phyloP scores from a whole-genome alignment of 2,888 invertebrate genomes.

The Acrocyrtus sp. region DNA sequence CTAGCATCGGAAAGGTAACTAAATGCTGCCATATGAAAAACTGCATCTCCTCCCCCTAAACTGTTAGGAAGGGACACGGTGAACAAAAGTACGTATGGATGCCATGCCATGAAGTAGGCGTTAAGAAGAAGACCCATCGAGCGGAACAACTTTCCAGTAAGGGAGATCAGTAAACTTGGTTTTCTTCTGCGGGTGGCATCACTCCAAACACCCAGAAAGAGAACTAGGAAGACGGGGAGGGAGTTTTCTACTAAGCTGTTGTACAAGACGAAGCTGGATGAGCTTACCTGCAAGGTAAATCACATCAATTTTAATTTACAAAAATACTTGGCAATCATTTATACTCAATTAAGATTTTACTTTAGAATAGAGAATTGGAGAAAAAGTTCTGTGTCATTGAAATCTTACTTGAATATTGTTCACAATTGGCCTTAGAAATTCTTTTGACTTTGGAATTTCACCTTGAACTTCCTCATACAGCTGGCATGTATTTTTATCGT shows the following conservation, averaged over 20 bases:
- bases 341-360: no score
- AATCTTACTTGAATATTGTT: constrained; percentile 59
- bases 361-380: neutral
- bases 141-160: constrained; percentile 60
- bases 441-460: constrained; percentile 49
- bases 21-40: constrained; percentile 63
- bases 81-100: constrained; percentile 56
- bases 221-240: constrained; percentile 61
- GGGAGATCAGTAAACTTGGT: constrained; percentile 59
- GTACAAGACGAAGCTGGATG: constrained; percentile 60
- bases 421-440: constrained; percentile 54
- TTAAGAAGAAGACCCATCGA: constrained; percentile 60
- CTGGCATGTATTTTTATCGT: constrained; percentile 52
- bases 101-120: constrained; percentile 61
- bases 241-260: constrained; percentile 63
- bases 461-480: constrained; percentile 52
- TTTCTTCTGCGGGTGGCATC: constrained; percentile 58
- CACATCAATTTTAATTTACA: constrained; percentile 2
- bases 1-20: constrained; percentile 63
- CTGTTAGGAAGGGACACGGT: constrained; percentile 61
- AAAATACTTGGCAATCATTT: neutral
- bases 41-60: constrained; percentile 61
- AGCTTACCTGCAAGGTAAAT: constrained; percentile 56
- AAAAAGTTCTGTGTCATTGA: neutral
- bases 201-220: constrained; percentile 63